Base-by-base conservation (phyloP, 2,797 vertebrate species). In the Yasuhikotakia modesta region DNA sequence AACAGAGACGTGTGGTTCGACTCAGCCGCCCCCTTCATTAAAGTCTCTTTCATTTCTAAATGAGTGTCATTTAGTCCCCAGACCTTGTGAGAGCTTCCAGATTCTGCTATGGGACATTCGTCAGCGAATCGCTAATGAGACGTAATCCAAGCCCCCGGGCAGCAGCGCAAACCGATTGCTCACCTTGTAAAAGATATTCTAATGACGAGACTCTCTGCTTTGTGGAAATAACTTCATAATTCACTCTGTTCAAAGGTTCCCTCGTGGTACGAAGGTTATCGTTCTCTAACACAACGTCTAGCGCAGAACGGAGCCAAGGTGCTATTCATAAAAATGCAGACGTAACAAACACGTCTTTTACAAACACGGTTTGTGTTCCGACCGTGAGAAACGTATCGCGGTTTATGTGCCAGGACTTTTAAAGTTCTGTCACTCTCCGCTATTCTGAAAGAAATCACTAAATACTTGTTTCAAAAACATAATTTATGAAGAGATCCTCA, bases 131-230 rank as follows among this genome's bases (percentile, higher is more conserved):
- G 17, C 70, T 70, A 52, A 78, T 64, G 57, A 53, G 46, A 46
- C 8, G 4, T 78, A 70, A 78, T 70, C 76, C 58, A 43, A 78
- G 67, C 57, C 65, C 39, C 10, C 13, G 12, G 13, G 35, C 35
- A 64, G 71, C 67, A n/a, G n/a, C 70, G 21, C 30, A 71, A 60
- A 71, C 30, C 19, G 46, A 63, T 61, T 78, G 55, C 75, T 22
- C 67, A 64, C 67, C 67, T 70, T 70, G 68, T 70, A 70, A 78
- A 71, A 78, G 16, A 78, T 78, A 78, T 78, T 78, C 64, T 71
- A 78, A 78, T 78, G 76, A 64, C 32, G 53, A 35, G 12, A 32
- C 21, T 63, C 68, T 78, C 76, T 39, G 75, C 16, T 4, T 58
- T 24, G 66, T 43, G 67, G 48, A 68, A 70, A 78, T 70, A n/a